Conservation (phyloP, 2,113 vertebrate genomes). For the Ellobius talpinus region DNA sequence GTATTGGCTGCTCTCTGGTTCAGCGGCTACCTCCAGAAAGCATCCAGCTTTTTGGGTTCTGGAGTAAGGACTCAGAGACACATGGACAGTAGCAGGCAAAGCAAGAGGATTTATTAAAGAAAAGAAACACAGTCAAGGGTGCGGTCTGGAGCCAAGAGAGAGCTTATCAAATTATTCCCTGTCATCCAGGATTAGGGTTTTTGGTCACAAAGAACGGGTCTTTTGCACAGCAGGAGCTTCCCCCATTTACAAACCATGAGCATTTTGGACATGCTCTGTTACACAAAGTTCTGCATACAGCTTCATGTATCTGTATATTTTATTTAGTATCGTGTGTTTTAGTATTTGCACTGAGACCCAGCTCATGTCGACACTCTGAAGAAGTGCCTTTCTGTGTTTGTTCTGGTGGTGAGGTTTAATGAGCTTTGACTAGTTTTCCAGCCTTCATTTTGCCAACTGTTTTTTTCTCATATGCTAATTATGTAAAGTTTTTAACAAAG, state of each 20-base stretch:
- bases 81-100: background rate
- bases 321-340: background rate
- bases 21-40: background rate
- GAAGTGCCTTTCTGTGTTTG: background rate
- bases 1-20: background rate
- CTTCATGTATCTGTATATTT: background rate
- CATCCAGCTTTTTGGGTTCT: background rate
- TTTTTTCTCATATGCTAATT: background rate
- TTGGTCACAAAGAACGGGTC: background rate
- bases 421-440: background rate
- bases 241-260: background rate
- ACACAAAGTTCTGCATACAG: background rate
- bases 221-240: too few species aligned
- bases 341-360: too few species aligned
- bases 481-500: background rate
- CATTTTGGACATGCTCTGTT: background rate
- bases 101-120: background rate
- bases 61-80: background rate
- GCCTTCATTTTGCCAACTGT: background rate
- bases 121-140: background rate
- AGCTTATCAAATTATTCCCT: background rate
- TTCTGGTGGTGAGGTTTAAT: background rate
- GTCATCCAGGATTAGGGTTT: background rate
- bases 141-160: background rate
- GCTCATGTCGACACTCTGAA: background rate